These are phyloP conservation scores for Antigone vipio DNA, from an alignment of 2,113 vertebrate genomes.

Conservation along the genomic window DNA sequence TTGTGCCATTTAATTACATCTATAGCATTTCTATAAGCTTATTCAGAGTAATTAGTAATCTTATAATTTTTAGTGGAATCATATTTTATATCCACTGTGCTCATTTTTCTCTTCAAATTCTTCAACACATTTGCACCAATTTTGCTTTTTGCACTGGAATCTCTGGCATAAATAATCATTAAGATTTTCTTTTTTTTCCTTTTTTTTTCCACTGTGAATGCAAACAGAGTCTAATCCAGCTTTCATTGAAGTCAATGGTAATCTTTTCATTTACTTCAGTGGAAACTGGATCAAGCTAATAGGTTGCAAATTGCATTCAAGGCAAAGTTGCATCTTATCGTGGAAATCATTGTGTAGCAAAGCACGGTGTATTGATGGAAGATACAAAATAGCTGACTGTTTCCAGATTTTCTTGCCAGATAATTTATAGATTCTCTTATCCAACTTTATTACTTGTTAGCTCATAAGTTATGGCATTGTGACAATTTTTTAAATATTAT, in stretches of 20 bases:
- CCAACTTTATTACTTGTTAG: neutral
- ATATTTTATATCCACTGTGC: neutral
- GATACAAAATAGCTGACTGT: neutral
- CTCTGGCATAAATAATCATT: constrained; percentile 42
- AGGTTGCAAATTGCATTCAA: constrained; percentile 4
- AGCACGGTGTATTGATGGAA: neutral
- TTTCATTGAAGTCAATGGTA: constrained; percentile 6
- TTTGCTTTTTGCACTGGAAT: constrained; percentile 1
- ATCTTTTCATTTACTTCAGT: constrained; percentile 9
- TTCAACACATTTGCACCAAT: neutral
- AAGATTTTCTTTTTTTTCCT: neutral
- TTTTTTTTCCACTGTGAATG: neutral
- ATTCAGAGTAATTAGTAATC: constrained; percentile 54
- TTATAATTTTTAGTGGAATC: constrained; percentile 26
- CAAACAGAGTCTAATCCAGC: constrained; percentile 24
- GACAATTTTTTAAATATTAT: neutral
- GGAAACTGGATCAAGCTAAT: constrained; percentile 31
- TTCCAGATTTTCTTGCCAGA: neutral
- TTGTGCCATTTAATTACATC: constrained; percentile 54
- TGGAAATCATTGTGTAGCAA: neutral
- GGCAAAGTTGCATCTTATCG: neutral
- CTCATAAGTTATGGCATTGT: neutral
- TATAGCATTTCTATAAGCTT: constrained; percentile 13
- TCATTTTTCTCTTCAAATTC: constrained; percentile 24
- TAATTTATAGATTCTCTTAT: neutral